phyloP scores from a whole-genome alignment of 2,113 vertebrate species.

The Barbus barbus region DNA sequence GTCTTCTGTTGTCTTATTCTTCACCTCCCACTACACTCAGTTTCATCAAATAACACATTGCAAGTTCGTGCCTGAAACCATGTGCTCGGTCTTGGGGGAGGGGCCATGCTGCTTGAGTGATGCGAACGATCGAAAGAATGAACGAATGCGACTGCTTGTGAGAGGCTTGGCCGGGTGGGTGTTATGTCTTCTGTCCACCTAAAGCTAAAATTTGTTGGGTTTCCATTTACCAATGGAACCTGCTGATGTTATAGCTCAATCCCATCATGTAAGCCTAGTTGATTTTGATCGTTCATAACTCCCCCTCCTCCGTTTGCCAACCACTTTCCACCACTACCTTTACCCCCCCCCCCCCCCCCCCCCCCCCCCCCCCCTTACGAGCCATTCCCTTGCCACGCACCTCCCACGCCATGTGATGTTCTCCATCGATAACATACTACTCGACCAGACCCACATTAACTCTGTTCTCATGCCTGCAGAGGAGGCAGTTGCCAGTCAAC shows the following conservation, averaged over 20 bases:
- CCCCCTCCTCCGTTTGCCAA: conserved; percentile 68
- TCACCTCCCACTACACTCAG: conserved; percentile 83
- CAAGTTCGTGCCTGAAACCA: conserved; percentile 72
- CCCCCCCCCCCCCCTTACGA: conserved; percentile 68
- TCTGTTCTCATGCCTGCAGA: conserved; percentile 77
- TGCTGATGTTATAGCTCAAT: conserved; percentile 80
- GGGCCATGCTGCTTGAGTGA: conserved; percentile 59
- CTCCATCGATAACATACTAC: conserved; percentile 82
- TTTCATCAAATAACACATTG: conserved; percentile 85
- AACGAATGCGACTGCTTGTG: conserved; percentile 41
- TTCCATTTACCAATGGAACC: conserved; percentile 81
- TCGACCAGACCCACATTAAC: conserved; percentile 76
- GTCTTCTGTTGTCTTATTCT: conserved; percentile 88
- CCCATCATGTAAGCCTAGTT: conserved; percentile 82
- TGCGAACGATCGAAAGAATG: conserved; percentile 18
- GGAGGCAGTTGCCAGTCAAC: conserved; percentile 76
- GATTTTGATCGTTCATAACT: conserved; percentile 78
- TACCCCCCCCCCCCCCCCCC: conserved; percentile 65
- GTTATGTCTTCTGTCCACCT: conserved; percentile 77
- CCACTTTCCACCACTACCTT: conserved; percentile 78
- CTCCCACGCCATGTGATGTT: conserved; percentile 81
- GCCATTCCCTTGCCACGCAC: conserved; percentile 77
- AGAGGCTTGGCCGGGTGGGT: conserved; percentile 63
- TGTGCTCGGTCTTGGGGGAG: conserved; percentile 70
- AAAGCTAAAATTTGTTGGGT: conserved; percentile 80